Evolutionary conservation across 2,888 invertebrate genomes (phyloP).

Genomic region (Xestia c-nigrum): DNA sequence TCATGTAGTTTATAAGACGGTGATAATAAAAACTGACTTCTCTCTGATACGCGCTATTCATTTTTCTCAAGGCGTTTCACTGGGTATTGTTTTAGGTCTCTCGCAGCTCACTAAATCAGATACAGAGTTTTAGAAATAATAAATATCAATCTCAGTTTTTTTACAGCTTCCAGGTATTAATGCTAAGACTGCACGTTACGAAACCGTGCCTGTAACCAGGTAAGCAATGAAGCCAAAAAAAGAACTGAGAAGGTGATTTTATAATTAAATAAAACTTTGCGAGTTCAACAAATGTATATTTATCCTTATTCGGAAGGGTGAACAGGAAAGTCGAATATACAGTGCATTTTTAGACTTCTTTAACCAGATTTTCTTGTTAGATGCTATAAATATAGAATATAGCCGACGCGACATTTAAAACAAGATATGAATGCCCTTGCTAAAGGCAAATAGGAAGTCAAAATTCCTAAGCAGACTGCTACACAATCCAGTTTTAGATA

Average conservation of each 20-base stretch:
- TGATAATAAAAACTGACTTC: neutral
- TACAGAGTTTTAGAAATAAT: neutral
- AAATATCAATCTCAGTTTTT: neutral
- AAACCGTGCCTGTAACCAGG: neutral
- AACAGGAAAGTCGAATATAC: slow-evolving; percentile 13
- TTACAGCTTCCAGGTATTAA: neutral
- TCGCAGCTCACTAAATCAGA: neutral
- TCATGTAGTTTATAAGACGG: neutral
- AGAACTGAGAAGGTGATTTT: neutral
- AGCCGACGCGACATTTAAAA: neutral
- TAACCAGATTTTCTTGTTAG: neutral
- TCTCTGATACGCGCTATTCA: neutral
- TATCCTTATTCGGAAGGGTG: neutral
- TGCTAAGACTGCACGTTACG: neutral
- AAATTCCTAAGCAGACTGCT: neutral
- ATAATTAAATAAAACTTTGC: neutral
- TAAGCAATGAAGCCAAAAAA: neutral
- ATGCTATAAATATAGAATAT: neutral
- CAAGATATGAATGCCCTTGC: slow-evolving; percentile 1
- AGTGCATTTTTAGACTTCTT: slow-evolving; percentile 16
- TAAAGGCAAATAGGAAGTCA: neutral
- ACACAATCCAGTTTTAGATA: neutral
- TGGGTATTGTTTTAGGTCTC: slow-evolving; percentile 1
- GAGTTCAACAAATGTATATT: slow-evolving; percentile 5
- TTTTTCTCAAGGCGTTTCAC: slow-evolving; percentile 28